Evolutionary conservation across 1,140 invertebrate genomes (phyloP), one percentile per base, ranked within the genome.

Genomic region (Tribolium castaneum): DNA sequence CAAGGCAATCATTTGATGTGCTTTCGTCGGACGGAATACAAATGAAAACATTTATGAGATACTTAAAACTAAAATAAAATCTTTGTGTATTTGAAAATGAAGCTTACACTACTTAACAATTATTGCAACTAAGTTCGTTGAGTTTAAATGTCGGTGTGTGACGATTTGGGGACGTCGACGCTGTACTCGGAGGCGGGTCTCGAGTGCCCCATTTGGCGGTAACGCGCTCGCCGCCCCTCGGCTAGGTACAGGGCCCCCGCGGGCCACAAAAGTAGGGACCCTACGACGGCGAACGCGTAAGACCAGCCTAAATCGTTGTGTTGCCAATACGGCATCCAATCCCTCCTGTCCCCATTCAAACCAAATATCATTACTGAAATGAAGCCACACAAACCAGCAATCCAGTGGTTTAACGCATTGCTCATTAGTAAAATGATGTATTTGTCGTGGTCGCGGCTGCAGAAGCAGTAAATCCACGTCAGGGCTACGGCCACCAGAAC

Each of bases 271-370:
- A 92, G 87, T 10, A 95, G 88, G 3, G 92, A 91, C 14, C 95
- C 95, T 12, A 97, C 87, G 6, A 94, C 93, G 39, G 91, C 96
- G 13, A 98, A 87, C 3, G 94, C 97, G 88, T 92, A 99, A 1
- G 96, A 96, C 97, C 97, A 99, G 2, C 96, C 93, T n/a, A 98
- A 90, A 84, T 96, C 93, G 87, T 99, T 99, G 83, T 97, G 95
- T 82, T 98, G 96, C 91, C 97, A 98, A 83, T 97, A 92, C 0
- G 97, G 97, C 95, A 99, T 97, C 97, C 97, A 99, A 83, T 96
- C 94, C 19, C 97, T 88, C 1, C 95, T 93, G 87, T 98, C 96
- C 7, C 96, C 97, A 83, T 93, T 90, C 0, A 93, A 92, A 25
- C 97, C 97, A 88, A 99, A 99, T 19, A 89, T 90, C 39, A 94